phyloP scores from a whole-genome alignment of 2,888 invertebrate genomes.

The Cylindroiulus punctatus region DNA sequence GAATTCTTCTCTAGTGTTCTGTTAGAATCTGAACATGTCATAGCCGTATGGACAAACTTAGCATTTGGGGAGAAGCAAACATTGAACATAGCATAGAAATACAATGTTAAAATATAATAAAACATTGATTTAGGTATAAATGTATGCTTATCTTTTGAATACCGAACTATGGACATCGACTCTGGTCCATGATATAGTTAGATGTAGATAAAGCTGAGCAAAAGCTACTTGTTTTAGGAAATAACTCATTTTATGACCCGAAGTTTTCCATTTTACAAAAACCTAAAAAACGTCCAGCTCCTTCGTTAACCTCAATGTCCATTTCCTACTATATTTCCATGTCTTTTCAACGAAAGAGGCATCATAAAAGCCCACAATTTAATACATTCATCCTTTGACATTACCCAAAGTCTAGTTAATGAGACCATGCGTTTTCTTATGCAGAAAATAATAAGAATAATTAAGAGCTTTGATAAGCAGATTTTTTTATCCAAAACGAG shows the following conservation, averaged over 20 bases:
- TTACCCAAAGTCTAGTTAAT: not conserved
- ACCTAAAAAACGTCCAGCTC: too few relatives aligned
- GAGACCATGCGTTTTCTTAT: not conserved
- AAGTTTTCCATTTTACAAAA: not conserved
- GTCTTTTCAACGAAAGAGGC: not conserved
- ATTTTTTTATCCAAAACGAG: constrained; percentile 8
- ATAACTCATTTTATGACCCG: not conserved
- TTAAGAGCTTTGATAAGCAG: constrained; percentile 17
- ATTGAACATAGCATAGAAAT: too few relatives aligned
- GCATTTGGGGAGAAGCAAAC: too few relatives aligned
- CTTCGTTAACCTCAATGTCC: too few relatives aligned
- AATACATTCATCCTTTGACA: not conserved
- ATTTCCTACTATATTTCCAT: too few relatives aligned
- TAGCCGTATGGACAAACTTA: too few relatives aligned
- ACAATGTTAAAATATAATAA: too few relatives aligned
- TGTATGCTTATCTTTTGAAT: not conserved
- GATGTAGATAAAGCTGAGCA: not conserved
- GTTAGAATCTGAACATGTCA: too few relatives aligned
- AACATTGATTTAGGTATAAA: too few relatives aligned
- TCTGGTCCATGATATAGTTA: not conserved
- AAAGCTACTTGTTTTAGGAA: not conserved
- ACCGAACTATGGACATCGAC: not conserved
- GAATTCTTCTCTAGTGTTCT: too few relatives aligned
- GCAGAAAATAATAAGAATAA: constrained; percentile 24
- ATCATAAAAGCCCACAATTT: not conserved